These are phyloP conservation scores for Plagodis dolabraria DNA, from an alignment of 2,888 invertebrate species.

Conservation along the genomic window DNA sequence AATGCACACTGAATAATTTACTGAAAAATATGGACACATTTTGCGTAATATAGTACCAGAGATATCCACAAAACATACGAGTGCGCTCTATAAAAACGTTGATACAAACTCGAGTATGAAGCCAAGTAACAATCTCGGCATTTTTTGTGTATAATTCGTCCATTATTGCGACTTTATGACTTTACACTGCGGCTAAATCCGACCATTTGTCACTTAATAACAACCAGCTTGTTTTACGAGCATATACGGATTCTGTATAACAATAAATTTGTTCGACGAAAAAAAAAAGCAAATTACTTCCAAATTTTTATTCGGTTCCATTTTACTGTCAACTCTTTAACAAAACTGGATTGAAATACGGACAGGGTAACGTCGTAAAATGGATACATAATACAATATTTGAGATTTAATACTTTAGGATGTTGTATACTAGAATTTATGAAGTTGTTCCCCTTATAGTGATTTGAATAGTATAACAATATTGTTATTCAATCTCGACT, in stretches of 20 bases:
- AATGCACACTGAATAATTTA: background rate
- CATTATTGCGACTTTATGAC: constrained; percentile 69
- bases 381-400: constrained; percentile 48
- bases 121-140: constrained; percentile 54
- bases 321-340: constrained; percentile 67
- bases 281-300: constrained; percentile 65
- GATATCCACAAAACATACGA: constrained; percentile 17
- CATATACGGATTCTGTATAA: constrained; percentile 48
- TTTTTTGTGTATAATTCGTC: constrained; percentile 67
- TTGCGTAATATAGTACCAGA: constrained; percentile 23
- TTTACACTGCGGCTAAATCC: constrained; percentile 61
- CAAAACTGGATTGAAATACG: constrained; percentile 59
- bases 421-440: constrained; percentile 57
- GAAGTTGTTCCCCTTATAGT: constrained; percentile 47
- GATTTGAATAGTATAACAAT: no score
- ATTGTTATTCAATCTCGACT: constrained; percentile 40
- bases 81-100: constrained; percentile 28
- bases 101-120: constrained; percentile 38
- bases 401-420: constrained; percentile 54
- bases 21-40: constrained; percentile 18
- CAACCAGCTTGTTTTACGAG: constrained; percentile 69
- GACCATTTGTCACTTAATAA: constrained; percentile 75
- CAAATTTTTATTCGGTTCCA: constrained; percentile 64
- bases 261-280: constrained; percentile 67
- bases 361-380: constrained; percentile 57